A percentile compares a stretch with the other conserved stretches of the same genome.
phyloP scores from a whole-genome alignment of 2,113 vertebrate species.

The Cavia porcellus region DNA sequence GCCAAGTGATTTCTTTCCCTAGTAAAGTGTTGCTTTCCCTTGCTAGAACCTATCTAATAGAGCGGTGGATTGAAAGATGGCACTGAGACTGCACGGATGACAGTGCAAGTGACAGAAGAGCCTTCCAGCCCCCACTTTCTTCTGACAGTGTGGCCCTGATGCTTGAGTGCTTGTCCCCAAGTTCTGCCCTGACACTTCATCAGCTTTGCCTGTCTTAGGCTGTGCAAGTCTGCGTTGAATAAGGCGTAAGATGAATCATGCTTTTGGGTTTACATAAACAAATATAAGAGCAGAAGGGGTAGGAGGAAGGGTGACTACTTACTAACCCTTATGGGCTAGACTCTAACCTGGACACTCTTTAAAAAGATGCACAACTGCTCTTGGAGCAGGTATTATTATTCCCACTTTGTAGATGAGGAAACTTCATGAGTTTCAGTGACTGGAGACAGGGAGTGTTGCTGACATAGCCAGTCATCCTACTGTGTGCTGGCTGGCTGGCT shows the following conservation, averaged over 20 bases:
- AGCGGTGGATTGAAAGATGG: neutral
- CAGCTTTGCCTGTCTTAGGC: constrained; percentile 27
- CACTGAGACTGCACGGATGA: neutral
- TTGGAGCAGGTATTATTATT: neutral
- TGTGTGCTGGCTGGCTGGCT: neutral
- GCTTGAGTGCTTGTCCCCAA: neutral
- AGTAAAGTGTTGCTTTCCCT: neutral
- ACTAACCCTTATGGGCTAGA: neutral
- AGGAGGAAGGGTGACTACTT: neutral
- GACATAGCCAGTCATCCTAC: neutral
- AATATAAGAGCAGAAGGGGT: neutral
- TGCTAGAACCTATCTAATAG: neutral
- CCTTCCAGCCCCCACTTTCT: neutral
- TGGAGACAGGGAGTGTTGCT: rapidly evolving
- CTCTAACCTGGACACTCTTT: neutral
- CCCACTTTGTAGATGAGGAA: neutral
- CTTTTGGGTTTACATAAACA: neutral
- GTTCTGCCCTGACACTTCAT: too few relatives aligned
- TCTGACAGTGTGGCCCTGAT: rapidly evolving
- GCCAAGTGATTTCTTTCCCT: neutral
- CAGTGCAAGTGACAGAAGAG: neutral
- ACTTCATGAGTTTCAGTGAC: neutral
- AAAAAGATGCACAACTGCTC: neutral
- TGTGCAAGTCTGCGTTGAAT: neutral
- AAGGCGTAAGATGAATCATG: neutral